These are phyloP conservation scores for Orthonyx spaldingii DNA, from an alignment of 2,113 vertebrate species.

Conservation along the genomic window DNA sequence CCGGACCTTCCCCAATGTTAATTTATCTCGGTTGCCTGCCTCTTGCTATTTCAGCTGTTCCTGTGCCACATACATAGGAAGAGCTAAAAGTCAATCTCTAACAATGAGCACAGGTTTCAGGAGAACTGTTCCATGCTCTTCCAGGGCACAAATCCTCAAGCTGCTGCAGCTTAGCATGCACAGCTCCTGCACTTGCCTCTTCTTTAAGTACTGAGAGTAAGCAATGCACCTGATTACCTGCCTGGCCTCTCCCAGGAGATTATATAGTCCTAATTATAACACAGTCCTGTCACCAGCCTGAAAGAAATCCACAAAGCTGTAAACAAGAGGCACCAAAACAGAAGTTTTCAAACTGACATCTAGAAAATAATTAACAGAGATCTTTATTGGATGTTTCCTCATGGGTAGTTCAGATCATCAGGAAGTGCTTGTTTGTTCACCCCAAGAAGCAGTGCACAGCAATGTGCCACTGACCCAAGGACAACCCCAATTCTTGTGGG, in stretches of 20 bases:
- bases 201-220: background rate
- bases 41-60: background rate
- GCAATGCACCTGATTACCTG: background rate
- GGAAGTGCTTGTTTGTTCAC: rapidly evolving
- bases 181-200: background rate
- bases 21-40: background rate
- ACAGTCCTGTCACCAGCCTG: background rate
- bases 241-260: background rate
- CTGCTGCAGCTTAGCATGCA: background rate
- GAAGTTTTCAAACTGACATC: background rate
- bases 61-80: background rate
- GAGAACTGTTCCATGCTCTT: background rate
- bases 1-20: background rate
- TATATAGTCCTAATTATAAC: background rate
- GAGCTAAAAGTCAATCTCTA: background rate
- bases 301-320: background rate
- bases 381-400: background rate
- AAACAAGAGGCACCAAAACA: background rate
- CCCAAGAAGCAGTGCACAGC: background rate
- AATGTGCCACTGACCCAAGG: background rate
- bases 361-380: background rate
- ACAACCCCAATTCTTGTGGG: background rate
- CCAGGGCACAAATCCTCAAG: background rate
- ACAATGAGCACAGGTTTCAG: background rate
- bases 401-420: background rate